Conservation (phyloP, 2,888 invertebrate genomes). For the Zelleria hepariella region DNA sequence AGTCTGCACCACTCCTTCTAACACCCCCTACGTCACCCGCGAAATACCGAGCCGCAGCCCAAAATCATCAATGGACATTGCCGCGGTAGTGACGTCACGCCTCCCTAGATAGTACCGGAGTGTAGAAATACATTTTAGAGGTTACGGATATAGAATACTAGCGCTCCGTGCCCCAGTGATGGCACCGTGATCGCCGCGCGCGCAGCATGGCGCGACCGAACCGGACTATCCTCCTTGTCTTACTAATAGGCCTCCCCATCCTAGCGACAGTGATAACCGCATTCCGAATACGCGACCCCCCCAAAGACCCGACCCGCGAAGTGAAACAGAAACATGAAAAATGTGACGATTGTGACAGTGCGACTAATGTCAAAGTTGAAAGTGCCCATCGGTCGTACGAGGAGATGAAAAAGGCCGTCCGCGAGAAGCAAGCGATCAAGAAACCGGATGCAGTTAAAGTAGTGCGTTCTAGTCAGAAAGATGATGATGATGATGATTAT, state of each 20-base stretch:
- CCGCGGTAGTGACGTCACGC: constrained; percentile 13
- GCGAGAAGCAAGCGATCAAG: constrained; percentile 29
- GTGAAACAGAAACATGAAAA: constrained; percentile 26
- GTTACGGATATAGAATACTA: not conserved
- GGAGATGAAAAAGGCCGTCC: constrained; percentile 38
- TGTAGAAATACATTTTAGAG: not conserved
- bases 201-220: constrained; percentile 60
- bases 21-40: constrained; percentile 2
- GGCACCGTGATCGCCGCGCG: constrained; percentile 58
- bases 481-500: constrained; percentile 30
- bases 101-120: constrained; percentile 16
- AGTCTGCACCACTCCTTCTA: constrained; percentile 50
- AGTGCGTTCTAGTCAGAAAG: constrained; percentile 14
- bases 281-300: constrained; percentile 65
- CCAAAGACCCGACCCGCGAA: constrained; percentile 38
- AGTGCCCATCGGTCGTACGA: constrained; percentile 44
- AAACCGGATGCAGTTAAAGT: constrained; percentile 17
- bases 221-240: constrained; percentile 63
- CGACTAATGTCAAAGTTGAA: constrained; percentile 46
- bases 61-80: constrained; percentile 41
- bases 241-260: constrained; percentile 59
- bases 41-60: not conserved
- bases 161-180: constrained; percentile 54
- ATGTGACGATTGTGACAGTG: constrained; percentile 56
- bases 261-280: constrained; percentile 67